Percentiles rank a stretch among this genome's conserved stretches.
Evolutionary conservation across 2,888 invertebrate species (phyloP).

Genomic region (Cyrtodaria siliqua): DNA sequence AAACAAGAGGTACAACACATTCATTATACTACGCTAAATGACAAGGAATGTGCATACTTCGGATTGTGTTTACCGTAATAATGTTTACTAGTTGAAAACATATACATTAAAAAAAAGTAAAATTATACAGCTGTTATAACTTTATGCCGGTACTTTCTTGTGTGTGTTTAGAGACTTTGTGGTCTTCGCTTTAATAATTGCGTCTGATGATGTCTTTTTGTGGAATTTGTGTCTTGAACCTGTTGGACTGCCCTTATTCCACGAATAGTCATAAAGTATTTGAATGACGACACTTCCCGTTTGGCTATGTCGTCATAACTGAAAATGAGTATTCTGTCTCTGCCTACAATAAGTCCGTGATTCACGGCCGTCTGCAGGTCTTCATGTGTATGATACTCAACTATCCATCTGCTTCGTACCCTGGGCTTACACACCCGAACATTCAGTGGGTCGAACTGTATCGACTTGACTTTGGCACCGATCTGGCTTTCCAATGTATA

Average conservation of each 20-base stretch:
- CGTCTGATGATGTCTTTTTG: not conserved
- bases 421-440: conserved; percentile 50
- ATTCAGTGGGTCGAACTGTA: conserved; percentile 64
- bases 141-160: too few species aligned
- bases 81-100: too few species aligned
- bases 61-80: too few species aligned
- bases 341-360: conserved; percentile 53
- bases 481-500: conserved; percentile 46
- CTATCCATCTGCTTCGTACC: conserved; percentile 63
- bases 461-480: conserved; percentile 35
- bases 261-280: conserved; percentile 37
- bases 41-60: too few species aligned
- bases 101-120: too few species aligned
- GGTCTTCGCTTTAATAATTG: too few species aligned
- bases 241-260: conserved; percentile 32
- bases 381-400: conserved; percentile 24
- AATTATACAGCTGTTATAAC: too few species aligned
- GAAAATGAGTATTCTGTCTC: conserved; percentile 59
- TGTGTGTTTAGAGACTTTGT: too few species aligned
- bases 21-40: too few species aligned
- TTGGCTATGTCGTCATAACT: conserved; percentile 51
- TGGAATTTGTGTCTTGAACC: conserved; percentile 1
- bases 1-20: too few species aligned
- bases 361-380: conserved; percentile 52
- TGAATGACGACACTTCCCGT: conserved; percentile 41